These are phyloP conservation scores for Bagarius yarrelli DNA, from an alignment of 2,113 vertebrate genomes.

Conservation along the genomic window DNA sequence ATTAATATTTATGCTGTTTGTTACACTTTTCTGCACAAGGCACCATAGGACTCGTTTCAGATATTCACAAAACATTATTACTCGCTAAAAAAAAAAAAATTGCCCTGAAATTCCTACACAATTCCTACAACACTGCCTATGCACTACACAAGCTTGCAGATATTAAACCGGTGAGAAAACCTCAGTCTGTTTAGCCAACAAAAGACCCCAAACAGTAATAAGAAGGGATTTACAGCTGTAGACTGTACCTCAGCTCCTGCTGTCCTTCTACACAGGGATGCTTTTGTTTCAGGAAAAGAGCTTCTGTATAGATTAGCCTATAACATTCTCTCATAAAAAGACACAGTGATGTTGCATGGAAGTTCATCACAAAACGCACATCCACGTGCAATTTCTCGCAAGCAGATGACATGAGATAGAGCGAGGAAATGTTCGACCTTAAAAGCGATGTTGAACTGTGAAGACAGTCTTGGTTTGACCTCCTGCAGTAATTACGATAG, in stretches of 20 bases:
- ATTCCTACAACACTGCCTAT: neutral
- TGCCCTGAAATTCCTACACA: neutral
- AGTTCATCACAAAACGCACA: slow-evolving; percentile 18
- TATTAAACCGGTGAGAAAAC: slow-evolving; percentile 2
- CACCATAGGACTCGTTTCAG: neutral
- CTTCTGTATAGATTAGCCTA: slow-evolving; percentile 31
- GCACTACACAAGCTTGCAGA: neutral
- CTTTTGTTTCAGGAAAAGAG: slow-evolving; percentile 6
- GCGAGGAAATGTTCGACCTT: neutral
- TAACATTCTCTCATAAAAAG: slow-evolving; percentile 30
- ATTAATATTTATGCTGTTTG: slow-evolving; percentile 15
- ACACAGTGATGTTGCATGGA: slow-evolving; percentile 7
- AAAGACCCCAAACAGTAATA: slow-evolving; percentile 16
- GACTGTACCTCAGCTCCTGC: neutral
- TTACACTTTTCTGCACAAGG: neutral
- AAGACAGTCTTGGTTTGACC: slow-evolving; percentile 29
- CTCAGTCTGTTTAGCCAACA: neutral
- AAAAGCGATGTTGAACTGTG: slow-evolving; percentile 23
- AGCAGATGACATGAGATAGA: neutral
- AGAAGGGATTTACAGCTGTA: slow-evolving; percentile 23
- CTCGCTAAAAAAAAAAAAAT: slow-evolving; percentile 7
- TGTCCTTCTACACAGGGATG: slow-evolving; percentile 26
- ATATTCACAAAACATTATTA: slow-evolving; percentile 10
- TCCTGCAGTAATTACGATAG: slow-evolving; percentile 17
- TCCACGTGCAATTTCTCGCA: slow-evolving; percentile 6